Percentiles rank a stretch among this genome's conserved stretches.
These are phyloP conservation scores for Dryomyza anilis DNA, from an alignment of 2,888 invertebrate genomes.

Conservation along the genomic window DNA sequence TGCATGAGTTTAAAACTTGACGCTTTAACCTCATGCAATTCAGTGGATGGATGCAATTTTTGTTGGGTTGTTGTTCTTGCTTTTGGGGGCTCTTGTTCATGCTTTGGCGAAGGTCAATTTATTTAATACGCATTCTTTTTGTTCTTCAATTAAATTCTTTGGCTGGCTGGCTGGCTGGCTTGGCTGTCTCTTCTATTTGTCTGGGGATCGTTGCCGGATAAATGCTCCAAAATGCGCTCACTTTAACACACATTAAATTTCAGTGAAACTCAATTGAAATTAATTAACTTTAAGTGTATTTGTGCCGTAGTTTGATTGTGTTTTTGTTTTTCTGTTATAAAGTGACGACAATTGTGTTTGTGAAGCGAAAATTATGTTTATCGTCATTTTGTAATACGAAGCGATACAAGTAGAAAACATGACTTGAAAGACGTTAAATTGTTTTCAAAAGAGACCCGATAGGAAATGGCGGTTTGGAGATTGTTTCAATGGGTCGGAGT, in stretches of 20 bases:
- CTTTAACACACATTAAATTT: slow-evolving; percentile 10
- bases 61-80: neutral
- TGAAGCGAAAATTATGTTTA: slow-evolving; percentile 17
- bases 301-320: neutral
- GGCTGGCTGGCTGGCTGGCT: neutral
- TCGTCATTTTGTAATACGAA: slow-evolving; percentile 9
- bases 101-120: neutral
- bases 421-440: slow-evolving; percentile 5
- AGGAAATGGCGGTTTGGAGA: no score
- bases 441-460: neutral
- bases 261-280: slow-evolving; percentile 44
- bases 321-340: neutral
- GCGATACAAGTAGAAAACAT: neutral
- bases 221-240: slow-evolving; percentile 7
- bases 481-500: no score
- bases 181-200: neutral
- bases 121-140: slow-evolving; percentile 4
- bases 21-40: no score
- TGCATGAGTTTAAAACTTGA: no score
- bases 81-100: neutral
- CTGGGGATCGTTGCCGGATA: neutral
- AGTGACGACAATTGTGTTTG: neutral
- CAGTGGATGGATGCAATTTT: no score
- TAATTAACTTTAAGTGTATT: slow-evolving; percentile 52
- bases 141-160: slow-evolving; percentile 16